These are phyloP conservation scores for Gambusia affinis DNA, from an alignment of 2,113 vertebrate genomes.

Conservation along the genomic window DNA sequence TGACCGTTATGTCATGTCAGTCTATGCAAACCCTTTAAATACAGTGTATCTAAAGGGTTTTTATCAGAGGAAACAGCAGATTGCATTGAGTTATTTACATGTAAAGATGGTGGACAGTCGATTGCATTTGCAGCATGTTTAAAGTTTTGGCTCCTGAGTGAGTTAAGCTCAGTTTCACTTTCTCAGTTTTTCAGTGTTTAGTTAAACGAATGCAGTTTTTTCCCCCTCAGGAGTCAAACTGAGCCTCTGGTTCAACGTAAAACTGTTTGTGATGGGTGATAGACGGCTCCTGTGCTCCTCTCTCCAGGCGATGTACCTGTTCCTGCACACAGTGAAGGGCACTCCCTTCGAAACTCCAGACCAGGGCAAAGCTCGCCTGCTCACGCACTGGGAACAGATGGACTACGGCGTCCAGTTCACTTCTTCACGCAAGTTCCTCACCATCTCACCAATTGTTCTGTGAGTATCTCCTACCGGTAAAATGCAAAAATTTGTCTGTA, in stretches of 20 bases:
- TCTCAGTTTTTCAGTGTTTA: no score
- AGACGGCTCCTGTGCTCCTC: neutral
- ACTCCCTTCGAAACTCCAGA: conserved; percentile 95
- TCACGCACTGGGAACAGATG: conserved; percentile 96
- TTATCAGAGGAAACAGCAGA: no score
- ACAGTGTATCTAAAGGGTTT: no score
- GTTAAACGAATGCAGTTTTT: no score
- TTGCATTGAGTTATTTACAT: no score
- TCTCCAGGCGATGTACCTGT: conserved; percentile 89
- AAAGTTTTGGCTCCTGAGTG: no score
- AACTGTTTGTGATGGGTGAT: conserved; percentile 1
- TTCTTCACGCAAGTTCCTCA: conserved; percentile 93
- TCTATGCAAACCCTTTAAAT: no score
- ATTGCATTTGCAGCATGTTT: no score
- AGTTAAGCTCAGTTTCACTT: neutral
- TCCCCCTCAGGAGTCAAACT: neutral
- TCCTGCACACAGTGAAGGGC: conserved; percentile 92
- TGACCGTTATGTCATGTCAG: no score
- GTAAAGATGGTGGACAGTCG: no score
- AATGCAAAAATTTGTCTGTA: neutral
- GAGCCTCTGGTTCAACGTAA: neutral
- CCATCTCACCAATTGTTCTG: conserved; percentile 91
- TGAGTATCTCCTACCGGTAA: conserved; percentile 71
- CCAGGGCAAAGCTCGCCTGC: conserved; percentile 90
- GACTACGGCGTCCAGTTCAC: conserved; percentile 94